Evolutionary conservation across 2,113 vertebrate genomes (phyloP).

Genomic region (Piprites chloris): DNA sequence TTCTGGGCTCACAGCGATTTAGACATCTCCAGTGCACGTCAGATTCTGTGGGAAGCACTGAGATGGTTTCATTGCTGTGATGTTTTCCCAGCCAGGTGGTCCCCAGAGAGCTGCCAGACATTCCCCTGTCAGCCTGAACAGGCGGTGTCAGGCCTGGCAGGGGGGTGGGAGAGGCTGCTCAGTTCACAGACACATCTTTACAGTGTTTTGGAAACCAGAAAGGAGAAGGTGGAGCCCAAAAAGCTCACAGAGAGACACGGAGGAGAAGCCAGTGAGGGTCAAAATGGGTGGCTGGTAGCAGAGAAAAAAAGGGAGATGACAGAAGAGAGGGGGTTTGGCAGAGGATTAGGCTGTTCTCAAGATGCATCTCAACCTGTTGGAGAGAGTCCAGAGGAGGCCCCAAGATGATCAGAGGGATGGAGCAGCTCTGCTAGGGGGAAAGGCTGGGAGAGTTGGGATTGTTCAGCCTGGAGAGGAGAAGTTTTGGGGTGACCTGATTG

Average conservation of each 20-base stretch:
- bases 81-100: neutral
- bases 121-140: neutral
- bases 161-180: neutral
- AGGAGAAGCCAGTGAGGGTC: neutral
- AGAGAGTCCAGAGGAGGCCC: neutral
- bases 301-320: neutral
- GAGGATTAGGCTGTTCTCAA: neutral
- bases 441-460: neutral
- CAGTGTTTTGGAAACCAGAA: neutral
- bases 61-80: neutral
- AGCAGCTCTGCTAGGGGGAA: neutral
- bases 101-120: neutral
- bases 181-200: neutral
- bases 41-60: neutral
- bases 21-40: rapidly evolving
- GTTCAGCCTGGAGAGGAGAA: neutral
- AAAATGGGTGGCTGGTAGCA: neutral
- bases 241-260: neutral
- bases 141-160: neutral
- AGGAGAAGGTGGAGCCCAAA: neutral
- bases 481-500: rapidly evolving
- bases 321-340: neutral
- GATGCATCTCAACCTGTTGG: neutral
- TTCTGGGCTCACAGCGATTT: neutral
- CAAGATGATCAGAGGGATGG: neutral